These are phyloP conservation scores for Acropora yongei DNA, from an alignment of 64 coral and sea anemone species.

Conservation along the genomic window DNA sequence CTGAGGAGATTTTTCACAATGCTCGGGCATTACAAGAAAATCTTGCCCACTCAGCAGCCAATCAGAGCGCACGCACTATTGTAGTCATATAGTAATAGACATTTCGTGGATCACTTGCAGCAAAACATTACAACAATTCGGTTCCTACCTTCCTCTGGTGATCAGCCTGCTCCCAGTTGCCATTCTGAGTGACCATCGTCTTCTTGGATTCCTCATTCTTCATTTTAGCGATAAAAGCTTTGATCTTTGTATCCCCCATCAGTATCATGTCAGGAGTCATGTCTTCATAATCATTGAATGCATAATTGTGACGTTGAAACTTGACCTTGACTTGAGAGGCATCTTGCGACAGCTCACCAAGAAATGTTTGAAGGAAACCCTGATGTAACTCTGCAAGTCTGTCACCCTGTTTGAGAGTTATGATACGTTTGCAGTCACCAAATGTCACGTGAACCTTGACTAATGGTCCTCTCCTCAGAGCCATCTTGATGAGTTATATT, in stretches of 20 bases:
- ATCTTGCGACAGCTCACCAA: not conserved
- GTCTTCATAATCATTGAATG: not conserved
- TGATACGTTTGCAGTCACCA: not conserved
- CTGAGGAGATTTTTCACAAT: too few relatives aligned
- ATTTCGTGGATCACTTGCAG: too few relatives aligned
- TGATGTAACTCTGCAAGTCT: not conserved
- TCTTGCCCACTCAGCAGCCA: too few relatives aligned
- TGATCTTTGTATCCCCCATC: not conserved
- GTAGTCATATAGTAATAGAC: too few relatives aligned
- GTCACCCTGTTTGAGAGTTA: not conserved
- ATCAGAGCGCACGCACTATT: too few relatives aligned
- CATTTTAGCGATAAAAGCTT: not conserved
- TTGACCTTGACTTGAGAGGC: not conserved
- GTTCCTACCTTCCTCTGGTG: too few relatives aligned
- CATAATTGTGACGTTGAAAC: not conserved
- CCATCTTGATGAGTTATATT: not conserved
- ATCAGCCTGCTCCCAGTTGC: too few relatives aligned
- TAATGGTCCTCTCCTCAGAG: not conserved
- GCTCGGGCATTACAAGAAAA: too few relatives aligned
- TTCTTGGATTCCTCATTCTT: not conserved
- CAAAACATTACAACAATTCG: too few relatives aligned
- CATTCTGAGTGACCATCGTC: not conserved
- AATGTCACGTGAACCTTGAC: not conserved
- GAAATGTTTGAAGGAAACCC: not conserved
- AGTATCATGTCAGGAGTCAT: not conserved